Conservation (phyloP, 2,888 invertebrate species). For the Caenorhabditis panamensis region DNA sequence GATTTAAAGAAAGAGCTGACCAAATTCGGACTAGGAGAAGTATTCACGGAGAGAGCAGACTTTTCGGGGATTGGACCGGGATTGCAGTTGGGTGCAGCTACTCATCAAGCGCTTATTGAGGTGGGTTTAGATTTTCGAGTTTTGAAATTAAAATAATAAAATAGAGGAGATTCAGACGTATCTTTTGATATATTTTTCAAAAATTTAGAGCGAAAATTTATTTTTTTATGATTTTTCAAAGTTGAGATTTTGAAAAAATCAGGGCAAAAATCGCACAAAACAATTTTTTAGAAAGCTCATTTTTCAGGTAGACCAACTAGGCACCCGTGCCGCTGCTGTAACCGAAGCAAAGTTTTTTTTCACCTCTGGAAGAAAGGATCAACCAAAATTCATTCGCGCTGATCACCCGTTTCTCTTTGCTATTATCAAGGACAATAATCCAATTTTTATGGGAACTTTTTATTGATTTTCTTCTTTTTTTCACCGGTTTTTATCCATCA, state of each 20-base stretch:
- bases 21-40: slow-evolving; percentile 46
- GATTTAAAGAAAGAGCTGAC: slow-evolving; percentile 39
- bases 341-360: slow-evolving; percentile 63
- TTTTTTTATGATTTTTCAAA: not conserved
- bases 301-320: slow-evolving; percentile 72
- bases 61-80: slow-evolving; percentile 58
- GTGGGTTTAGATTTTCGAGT: slow-evolving; percentile 57
- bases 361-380: not conserved
- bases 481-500: too few species aligned
- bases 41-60: slow-evolving; percentile 56
- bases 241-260: not conserved
- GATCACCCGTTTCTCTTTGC: slow-evolving; percentile 73
- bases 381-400: slow-evolving; percentile 60
- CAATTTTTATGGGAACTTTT: slow-evolving; percentile 58
- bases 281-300: too few species aligned
- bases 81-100: slow-evolving; percentile 69
- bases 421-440: slow-evolving; percentile 55
- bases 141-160: too few species aligned
- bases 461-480: slow-evolving; percentile 13
- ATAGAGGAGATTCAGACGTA: too few species aligned
- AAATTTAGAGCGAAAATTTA: not conserved
- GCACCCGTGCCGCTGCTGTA: slow-evolving; percentile 73
- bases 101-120: slow-evolving; percentile 76
- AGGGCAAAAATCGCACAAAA: too few species aligned
- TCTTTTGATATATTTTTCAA: too few species aligned